Percentiles rank a stretch among this genome's conserved stretches.
Evolutionary conservation across 2,797 vertebrate species (phyloP).

Genomic region (Poecile montanus): DNA sequence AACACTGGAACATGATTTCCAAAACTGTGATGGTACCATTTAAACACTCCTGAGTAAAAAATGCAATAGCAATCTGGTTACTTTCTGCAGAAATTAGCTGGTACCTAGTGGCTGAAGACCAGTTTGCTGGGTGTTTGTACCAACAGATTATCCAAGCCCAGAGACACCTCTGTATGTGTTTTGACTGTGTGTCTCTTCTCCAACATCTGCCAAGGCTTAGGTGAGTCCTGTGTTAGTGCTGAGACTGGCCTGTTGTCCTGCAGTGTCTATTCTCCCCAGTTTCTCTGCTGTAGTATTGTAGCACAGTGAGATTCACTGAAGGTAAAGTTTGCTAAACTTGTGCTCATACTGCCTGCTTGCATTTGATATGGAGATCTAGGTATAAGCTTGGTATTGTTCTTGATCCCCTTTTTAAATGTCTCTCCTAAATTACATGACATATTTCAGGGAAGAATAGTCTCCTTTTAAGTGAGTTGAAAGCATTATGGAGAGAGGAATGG

Average conservation of each 20-base stretch:
- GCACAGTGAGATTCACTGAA: background rate
- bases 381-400: background rate
- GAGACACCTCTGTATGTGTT: background rate
- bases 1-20: background rate
- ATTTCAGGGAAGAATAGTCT: background rate
- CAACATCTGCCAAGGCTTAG: background rate
- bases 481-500: background rate
- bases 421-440: background rate
- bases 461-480: background rate
- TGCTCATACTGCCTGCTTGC: background rate
- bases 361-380: accelerated
- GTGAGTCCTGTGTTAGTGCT: background rate
- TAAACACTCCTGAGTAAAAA: background rate
- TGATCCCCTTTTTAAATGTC: background rate
- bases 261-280: background rate
- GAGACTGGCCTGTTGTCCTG: no score
- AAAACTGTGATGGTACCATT: background rate
- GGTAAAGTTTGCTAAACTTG: background rate
- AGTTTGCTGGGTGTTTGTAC: background rate
- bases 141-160: background rate
- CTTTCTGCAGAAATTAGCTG: background rate
- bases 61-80: accelerated
- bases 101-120: background rate
- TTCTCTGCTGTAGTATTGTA: background rate
- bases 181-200: accelerated